Conservation (phyloP, 2,888 invertebrate species). For the Mythimna impura region DNA sequence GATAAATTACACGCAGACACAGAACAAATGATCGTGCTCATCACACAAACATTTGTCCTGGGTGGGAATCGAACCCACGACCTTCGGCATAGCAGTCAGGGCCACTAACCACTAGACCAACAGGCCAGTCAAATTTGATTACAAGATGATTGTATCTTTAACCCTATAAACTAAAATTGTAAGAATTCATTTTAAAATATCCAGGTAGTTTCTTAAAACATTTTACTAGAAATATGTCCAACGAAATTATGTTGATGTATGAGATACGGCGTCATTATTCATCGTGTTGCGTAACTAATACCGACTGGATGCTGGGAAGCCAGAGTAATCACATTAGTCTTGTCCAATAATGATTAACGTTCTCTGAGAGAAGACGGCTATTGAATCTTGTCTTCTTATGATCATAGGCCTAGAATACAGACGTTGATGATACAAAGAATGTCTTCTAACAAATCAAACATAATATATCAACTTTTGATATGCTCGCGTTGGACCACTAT, state of each 20-base stretch:
- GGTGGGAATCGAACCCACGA: too few species aligned
- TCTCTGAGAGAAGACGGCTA: not conserved
- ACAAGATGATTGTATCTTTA: not conserved
- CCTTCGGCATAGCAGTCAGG: too few species aligned
- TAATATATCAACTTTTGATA: too few species aligned
- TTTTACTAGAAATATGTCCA: slow-evolving; percentile 30
- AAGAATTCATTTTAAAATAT: too few species aligned
- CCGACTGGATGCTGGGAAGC: slow-evolving; percentile 24
- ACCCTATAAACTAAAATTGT: not conserved
- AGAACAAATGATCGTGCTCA: too few species aligned
- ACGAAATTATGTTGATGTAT: slow-evolving; percentile 56
- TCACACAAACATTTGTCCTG: too few species aligned
- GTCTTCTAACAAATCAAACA: not conserved
- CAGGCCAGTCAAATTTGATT: not conserved
- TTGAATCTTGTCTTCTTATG: not conserved
- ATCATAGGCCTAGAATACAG: not conserved
- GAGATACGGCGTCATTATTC: slow-evolving; percentile 52
- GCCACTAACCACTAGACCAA: too few species aligned
- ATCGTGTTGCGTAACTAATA: slow-evolving; percentile 38
- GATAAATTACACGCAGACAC: too few species aligned
- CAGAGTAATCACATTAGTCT: slow-evolving; percentile 50
- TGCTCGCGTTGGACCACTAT: too few species aligned
- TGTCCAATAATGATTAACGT: slow-evolving; percentile 44
- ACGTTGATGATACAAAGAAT: not conserved
- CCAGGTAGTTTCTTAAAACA: slow-evolving; percentile 10